Conservation (phyloP, 2,888 invertebrate species). For the Drosophila lutescens region DNA sequence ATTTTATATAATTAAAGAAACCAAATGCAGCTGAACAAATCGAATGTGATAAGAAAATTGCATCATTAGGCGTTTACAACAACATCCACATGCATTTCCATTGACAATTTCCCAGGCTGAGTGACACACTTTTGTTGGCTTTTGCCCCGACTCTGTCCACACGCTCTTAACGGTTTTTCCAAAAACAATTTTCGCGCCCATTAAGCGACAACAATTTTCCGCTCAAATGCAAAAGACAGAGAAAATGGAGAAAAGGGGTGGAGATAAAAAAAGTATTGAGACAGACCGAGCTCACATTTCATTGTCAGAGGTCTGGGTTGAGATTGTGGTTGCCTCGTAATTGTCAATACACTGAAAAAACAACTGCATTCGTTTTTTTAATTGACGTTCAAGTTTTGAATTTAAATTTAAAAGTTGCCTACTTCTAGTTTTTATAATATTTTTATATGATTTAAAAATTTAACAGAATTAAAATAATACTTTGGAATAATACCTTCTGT, state of each 20-base stretch:
- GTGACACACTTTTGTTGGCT: conserved; percentile 73
- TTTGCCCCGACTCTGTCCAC: conserved; percentile 51
- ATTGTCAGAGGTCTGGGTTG: conserved; percentile 61
- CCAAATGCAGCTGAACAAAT: conserved; percentile 6
- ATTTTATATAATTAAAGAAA: conserved; percentile 37
- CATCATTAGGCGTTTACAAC: conserved; percentile 68
- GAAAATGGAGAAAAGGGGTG: conserved; percentile 28
- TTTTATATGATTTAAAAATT: too few relatives aligned
- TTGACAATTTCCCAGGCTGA: conserved; percentile 74
- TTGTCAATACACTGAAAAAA: conserved; percentile 10
- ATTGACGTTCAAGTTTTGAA: background rate
- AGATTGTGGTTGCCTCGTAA: conserved; percentile 25
- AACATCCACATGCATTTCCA: conserved; percentile 48
- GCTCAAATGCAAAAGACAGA: conserved; percentile 59
- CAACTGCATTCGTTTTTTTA: background rate
- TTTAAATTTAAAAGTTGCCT: too few relatives aligned
- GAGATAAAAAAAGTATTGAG: conserved; percentile 23
- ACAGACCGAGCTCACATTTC: conserved; percentile 71
- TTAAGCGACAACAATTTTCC: conserved; percentile 72
- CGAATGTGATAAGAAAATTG: conserved; percentile 76
- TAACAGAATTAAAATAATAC: too few relatives aligned
- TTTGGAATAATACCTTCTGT: background rate
- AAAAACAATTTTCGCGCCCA: conserved; percentile 57
- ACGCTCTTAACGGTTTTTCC: conserved; percentile 61
- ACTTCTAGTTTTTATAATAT: too few relatives aligned